Evolutionary conservation across 2,797 vertebrate species (phyloP), one percentile per base, ranked within the genome.

Genomic region (Alauda arvensis): DNA sequence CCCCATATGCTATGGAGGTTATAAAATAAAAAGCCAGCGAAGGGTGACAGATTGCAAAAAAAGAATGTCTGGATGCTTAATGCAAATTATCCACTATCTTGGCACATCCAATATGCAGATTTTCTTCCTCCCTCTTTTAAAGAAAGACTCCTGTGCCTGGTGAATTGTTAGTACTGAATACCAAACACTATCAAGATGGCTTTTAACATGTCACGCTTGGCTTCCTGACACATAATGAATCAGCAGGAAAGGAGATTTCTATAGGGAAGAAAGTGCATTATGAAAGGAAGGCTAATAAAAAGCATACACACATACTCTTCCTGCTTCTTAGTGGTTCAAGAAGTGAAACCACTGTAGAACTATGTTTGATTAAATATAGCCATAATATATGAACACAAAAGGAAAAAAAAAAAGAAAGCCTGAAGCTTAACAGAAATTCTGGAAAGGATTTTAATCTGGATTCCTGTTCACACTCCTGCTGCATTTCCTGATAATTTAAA

Each of bases 121-220:
- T 78, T 91, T 87, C 87, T 92, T 87, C 91, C 72, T 75, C 75
- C 65, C 33, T 46, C 66, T 83, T 88, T 87, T 24, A n/a, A 87
- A 89, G 71, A 89, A 83, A 90, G 79, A 93, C 93, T 95, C 95
- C 88, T 87, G 68, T 31, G 89, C 95, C 81, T 93, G 84, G 92
- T 46, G 81, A 87, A 94, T 76, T 85, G 94, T 95, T 95, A 95
- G 93, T 52, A 53, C 91, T 89, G 96, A 97, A 97, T 97, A 98
- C 97, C 96, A 98, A 97, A 97, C 96, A 95, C 97, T 95, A 97
- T 97, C 96, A 96, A 96, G 96, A 95, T 79, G 90, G 92, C 95
- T 97, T 97, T 97, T 97, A 97, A 95, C 94, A 93, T 93, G 94
- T 91, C 96, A 95, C 40, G 91, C 94, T 97, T 83, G 46, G 94